Evolutionary conservation across 2,888 invertebrate genomes (phyloP).

Genomic region (Monoplex corrugatus): DNA sequence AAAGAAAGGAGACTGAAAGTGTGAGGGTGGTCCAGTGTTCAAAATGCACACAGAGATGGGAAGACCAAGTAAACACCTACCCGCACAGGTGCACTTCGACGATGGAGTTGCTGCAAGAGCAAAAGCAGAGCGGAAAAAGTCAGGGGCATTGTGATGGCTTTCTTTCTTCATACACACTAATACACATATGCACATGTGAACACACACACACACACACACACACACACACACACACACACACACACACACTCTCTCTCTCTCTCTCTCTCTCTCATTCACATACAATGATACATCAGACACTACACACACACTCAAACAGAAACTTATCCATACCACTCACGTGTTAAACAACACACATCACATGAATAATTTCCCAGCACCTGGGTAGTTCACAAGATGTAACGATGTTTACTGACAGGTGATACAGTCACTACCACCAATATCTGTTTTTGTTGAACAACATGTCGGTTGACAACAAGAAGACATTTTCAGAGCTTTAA

Average conservation of each 20-base stretch:
- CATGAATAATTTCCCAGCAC: no score
- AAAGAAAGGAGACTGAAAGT: neutral
- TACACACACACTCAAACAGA: no score
- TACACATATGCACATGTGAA: no score
- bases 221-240: neutral
- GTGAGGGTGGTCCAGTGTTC: neutral
- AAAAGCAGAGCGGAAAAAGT: neutral
- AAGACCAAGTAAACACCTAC: slow-evolving; percentile 9
- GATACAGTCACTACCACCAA: no score
- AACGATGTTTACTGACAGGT: no score
- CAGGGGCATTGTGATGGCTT: neutral
- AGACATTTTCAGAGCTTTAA: no score
- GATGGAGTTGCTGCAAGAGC: slow-evolving; percentile 25
- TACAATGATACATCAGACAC: neutral
- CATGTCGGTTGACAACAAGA: no score
- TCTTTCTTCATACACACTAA: neutral
- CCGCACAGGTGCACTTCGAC: slow-evolving; percentile 43
- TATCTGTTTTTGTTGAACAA: no score
- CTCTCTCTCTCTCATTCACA: neutral
- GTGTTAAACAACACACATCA: no score
- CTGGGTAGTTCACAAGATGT: no score
- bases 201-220: neutral
- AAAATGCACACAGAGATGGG: neutral
- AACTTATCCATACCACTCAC: no score
- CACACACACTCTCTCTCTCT: neutral